Evolutionary conservation across 1,140 invertebrate genomes (phyloP).

Genomic region (Sycophila sp.): DNA sequence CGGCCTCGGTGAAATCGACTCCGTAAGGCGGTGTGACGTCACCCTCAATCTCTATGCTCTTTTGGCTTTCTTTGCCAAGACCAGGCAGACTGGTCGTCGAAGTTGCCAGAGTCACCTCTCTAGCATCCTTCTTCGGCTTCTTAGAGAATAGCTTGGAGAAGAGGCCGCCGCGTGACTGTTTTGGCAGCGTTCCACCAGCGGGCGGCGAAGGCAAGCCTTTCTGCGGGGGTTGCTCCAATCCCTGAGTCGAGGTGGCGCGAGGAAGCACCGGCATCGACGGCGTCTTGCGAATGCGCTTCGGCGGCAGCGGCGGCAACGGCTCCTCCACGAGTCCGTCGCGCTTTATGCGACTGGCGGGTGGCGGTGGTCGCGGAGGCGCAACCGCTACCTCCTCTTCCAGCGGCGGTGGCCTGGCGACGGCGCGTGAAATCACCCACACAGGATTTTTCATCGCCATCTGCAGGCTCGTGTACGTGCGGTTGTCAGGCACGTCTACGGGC

Average conservation of each 20-base stretch:
- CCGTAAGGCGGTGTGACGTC: slow-evolving; percentile 58
- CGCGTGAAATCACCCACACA: slow-evolving; percentile 58
- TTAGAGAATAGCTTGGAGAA: slow-evolving; percentile 75
- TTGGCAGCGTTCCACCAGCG: slow-evolving; percentile 62
- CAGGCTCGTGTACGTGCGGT: slow-evolving; percentile 82
- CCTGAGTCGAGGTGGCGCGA: slow-evolving; percentile 41
- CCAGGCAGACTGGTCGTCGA: slow-evolving; percentile 18
- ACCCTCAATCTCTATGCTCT: slow-evolving; percentile 45
- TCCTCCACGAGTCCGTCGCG: slow-evolving; percentile 64
- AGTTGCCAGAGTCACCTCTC: not conserved
- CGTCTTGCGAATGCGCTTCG: slow-evolving; percentile 79
- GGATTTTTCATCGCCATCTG: slow-evolving; percentile 90
- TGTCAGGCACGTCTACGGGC: slow-evolving; percentile 76
- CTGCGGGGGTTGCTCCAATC: slow-evolving; percentile 44
- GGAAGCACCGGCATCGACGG: slow-evolving; percentile 61
- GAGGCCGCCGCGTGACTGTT: slow-evolving; percentile 71
- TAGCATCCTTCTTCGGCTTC: slow-evolving; percentile 54
- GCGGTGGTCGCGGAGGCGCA: slow-evolving; percentile 46
- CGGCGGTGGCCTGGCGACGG: not conserved
- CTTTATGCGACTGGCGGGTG: slow-evolving; percentile 44
- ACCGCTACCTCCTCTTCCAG: not conserved
- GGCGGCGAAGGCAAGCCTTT: slow-evolving; percentile 62
- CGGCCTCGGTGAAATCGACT: slow-evolving; percentile 80
- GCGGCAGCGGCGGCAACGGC: slow-evolving; percentile 78
- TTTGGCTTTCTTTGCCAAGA: slow-evolving; percentile 34